phyloP scores from a whole-genome alignment of 2,888 invertebrate species.

The Celastrina argiolus region DNA sequence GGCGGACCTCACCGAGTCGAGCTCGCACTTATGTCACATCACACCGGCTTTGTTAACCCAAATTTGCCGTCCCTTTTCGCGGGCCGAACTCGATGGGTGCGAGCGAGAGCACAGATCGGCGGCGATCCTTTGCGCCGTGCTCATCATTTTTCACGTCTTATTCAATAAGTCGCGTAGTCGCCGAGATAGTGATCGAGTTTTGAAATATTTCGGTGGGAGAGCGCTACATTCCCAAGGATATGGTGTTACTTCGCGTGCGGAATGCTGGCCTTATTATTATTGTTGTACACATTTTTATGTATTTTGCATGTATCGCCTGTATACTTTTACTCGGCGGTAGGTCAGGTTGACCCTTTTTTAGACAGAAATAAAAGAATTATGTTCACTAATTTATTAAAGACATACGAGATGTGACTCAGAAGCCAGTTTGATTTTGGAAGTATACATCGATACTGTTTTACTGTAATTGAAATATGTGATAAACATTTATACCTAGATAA shows the following conservation, averaged over 20 bases:
- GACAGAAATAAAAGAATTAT: neutral
- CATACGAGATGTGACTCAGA: neutral
- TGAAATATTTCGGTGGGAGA: slow-evolving; percentile 73
- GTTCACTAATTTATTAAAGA: neutral
- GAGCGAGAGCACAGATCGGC: slow-evolving; percentile 56
- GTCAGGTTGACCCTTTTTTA: slow-evolving; percentile 7
- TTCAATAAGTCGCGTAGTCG: slow-evolving; percentile 75
- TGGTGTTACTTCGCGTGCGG: slow-evolving; percentile 77
- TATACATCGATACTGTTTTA: no score
- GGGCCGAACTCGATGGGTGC: slow-evolving; percentile 34
- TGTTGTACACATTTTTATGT: slow-evolving; percentile 30
- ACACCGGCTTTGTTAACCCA: slow-evolving; percentile 65
- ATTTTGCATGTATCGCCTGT: neutral
- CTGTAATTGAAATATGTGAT: no score
- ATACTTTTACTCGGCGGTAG: slow-evolving; percentile 7
- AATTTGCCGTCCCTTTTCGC: slow-evolving; percentile 55
- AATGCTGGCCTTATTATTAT: slow-evolving; percentile 49
- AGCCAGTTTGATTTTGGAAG: neutral
- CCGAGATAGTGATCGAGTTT: slow-evolving; percentile 74
- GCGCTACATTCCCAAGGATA: slow-evolving; percentile 73
- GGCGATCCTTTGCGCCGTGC: slow-evolving; percentile 65
- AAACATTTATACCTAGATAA: no score
- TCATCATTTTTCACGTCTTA: slow-evolving; percentile 78
- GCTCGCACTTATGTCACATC: slow-evolving; percentile 57
- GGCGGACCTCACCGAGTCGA: slow-evolving; percentile 60